Base-by-base conservation (phyloP, 2,797 vertebrate genomes). In the Lacerta bilineata region DNA sequence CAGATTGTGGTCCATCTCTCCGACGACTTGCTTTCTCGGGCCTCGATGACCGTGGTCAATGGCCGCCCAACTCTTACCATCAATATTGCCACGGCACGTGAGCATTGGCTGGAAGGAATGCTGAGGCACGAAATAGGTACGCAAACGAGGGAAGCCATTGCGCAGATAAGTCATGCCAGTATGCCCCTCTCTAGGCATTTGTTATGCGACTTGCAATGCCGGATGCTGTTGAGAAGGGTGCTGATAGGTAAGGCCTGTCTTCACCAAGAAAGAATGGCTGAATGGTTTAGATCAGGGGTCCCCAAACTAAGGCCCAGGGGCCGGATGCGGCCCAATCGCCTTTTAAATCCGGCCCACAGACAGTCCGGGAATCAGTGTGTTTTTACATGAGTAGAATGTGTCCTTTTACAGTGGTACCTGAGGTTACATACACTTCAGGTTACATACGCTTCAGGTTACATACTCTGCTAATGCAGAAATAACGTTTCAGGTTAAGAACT, bases 51-150 rank as follows among this genome's bases (percentile, higher is more conserved):
- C 0, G 97, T 99, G 74, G 97, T 98, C 88, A 99, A 98, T 33
- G 96, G 98, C 89, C 97, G 98, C 68, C 98, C 98, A 46, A 99
- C 98, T 0, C 96, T 99, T 78, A 98, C 98, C 87, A 98, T 99
- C 96, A 99, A 99, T 85, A 93, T 97, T 61, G 97, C 97, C 90
- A 98, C 97, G 0, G 98, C 98, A 0, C 95, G 98, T 9, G 98
- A 99, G 91, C 98, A 98, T 91, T 99, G 98, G 98, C 97, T 99
- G 94, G 98, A 99, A 90, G 98, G 98, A 50, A 98, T 99, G 98
- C 97, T 99, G 92, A 97, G 98, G 75, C 98, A 99, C 25, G 98
- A 99, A 94, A 99, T 99, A 20, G 98, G 98, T 99, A 96, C 0
- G 94, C 27, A 86, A 66, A 76, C 75, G 76, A 46, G 41, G 46